Evolutionary conservation across 2,888 invertebrate genomes (phyloP), one percentile per base, ranked within the genome.

Genomic region (Macrostomum cliftonense): DNA sequence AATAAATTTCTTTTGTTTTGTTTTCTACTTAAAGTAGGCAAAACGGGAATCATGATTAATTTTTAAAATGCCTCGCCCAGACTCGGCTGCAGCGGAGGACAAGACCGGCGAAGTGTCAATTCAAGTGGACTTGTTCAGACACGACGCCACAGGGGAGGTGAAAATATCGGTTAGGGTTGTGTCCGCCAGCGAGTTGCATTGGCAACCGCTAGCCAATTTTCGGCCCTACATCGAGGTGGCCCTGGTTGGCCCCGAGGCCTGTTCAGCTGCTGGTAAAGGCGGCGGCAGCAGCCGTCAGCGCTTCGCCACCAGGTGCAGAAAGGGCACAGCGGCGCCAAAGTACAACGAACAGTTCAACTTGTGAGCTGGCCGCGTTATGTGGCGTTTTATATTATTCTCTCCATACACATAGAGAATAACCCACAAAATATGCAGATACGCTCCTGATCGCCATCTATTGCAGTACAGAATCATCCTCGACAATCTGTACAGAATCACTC

Each of bases 81-180:
- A 75, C 52, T 61, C 68, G 42, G 70, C 72, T 2, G 63, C 68
- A 39, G 64, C 63, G 50, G 73, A 73, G 48, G 73, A 75, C 44
- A 67, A 71, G 4, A 73, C 75, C 19, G 74, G 74, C 39, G 74
- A 75, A 58, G 83, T 97, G 49, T 91, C 91, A 20, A 81, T 97
- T 47, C 93, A 95, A 74, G 93, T 97, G 45, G 95, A 99, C 69
- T 75, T 97, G 47, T 95, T 93, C 73, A 93, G 95, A 11, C 93
- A 97, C 75, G 95, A 97, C 28, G 91, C 89, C 45, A 93, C 93
- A 19, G 95, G 95, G 37, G 97, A 99, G 72, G 93, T 95, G 68
- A 95, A 95, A 76, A 86, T 97, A 58, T 93, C 91, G 39, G 89
- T 93, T n/a, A 97, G 97, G 83, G 88, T 97, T 67, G 85, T 97